These are phyloP conservation scores for Drosophila ironensis DNA, from an alignment of 1,140 invertebrate genomes.

Conservation along the genomic window DNA sequence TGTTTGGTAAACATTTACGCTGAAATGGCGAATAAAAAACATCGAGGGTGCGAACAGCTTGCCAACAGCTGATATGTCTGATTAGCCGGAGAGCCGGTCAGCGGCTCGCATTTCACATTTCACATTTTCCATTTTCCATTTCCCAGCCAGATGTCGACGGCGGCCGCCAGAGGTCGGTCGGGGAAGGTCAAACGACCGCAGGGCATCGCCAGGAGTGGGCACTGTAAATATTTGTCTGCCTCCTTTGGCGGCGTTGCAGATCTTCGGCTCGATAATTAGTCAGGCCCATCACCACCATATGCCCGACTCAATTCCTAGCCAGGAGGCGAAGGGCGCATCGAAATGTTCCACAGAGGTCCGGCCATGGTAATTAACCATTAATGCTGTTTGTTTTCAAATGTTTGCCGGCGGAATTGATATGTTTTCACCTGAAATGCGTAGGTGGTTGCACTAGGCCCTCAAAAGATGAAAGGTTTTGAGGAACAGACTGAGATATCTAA, in stretches of 20 bases:
- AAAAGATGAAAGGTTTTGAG: too few species aligned
- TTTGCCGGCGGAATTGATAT: background rate
- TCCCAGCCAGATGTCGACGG: conserved; percentile 34
- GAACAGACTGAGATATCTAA: too few species aligned
- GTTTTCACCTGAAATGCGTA: background rate
- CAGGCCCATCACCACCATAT: conserved; percentile 26
- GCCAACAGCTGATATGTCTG: conserved; percentile 5
- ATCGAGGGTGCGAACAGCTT: conserved; percentile 6
- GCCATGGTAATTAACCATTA: background rate
- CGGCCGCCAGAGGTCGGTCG: conserved; percentile 5
- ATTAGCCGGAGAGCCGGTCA: background rate
- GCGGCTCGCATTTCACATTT: conserved; percentile 35
- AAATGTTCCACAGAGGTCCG: background rate
- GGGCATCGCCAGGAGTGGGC: conserved; percentile 1
- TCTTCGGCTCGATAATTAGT: background rate
- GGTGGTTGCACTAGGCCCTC: too few species aligned
- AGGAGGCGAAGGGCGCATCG: too few species aligned
- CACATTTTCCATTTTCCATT: too few species aligned
- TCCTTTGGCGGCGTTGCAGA: conserved; percentile 28
- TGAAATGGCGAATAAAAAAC: background rate
- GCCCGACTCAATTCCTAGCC: background rate
- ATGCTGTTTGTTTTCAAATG: background rate
- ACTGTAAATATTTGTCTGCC: conserved; percentile 29
- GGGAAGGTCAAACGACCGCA: conserved; percentile 12
- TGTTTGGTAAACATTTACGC: background rate